phyloP scores from a whole-genome alignment of 2,797 vertebrate species.

The Pangasius macronema region DNA sequence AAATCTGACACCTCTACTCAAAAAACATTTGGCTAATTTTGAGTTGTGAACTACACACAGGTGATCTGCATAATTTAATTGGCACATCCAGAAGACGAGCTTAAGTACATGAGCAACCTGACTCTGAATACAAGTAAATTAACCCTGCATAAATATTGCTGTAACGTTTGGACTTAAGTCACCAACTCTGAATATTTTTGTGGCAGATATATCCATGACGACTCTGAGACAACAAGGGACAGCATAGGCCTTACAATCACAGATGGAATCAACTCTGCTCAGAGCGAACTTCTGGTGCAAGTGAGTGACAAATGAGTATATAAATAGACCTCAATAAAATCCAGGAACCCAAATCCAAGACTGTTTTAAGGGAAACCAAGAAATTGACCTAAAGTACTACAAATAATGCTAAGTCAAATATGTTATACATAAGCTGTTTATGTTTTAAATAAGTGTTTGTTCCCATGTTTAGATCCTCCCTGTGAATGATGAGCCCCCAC shows the following conservation, averaged over 20 bases:
- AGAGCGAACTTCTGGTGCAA: slow-evolving; percentile 79
- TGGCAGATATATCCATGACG: slow-evolving; percentile 85
- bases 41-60: neutral
- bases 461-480: slow-evolving; percentile 64
- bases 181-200: neutral
- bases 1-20: neutral
- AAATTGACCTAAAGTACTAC: neutral
- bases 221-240: slow-evolving; percentile 86
- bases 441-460: neutral
- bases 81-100: neutral
- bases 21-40: neutral
- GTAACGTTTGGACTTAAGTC: neutral
- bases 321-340: slow-evolving; percentile 12
- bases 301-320: slow-evolving; percentile 64
- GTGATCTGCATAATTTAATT: neutral
- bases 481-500: slow-evolving; percentile 71
- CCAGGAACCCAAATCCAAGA: neutral
- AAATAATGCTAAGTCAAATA: neutral
- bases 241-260: slow-evolving; percentile 79
- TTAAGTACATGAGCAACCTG: neutral
- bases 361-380: neutral
- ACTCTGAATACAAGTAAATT: neutral
- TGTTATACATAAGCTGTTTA: neutral
- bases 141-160: neutral
- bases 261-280: slow-evolving; percentile 82